These are phyloP conservation scores for Cactoblastis cactorum DNA, from an alignment of 2,888 invertebrate species.

Conservation along the genomic window DNA sequence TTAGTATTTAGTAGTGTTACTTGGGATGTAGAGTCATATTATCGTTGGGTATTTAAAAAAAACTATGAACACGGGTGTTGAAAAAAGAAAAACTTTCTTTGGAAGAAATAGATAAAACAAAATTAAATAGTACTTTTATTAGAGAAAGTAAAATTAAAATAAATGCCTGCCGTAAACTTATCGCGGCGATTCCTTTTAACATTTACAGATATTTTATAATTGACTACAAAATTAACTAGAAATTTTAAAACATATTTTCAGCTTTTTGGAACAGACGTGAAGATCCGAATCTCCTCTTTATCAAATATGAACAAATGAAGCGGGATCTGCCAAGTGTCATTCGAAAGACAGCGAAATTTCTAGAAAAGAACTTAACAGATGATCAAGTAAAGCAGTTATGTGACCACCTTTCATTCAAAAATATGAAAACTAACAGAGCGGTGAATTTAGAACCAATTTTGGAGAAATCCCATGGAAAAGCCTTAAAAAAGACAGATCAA, in stretches of 20 bases:
- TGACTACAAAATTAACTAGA: too few species aligned
- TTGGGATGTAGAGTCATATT: too few species aligned
- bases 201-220: too few species aligned
- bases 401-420: constrained; percentile 87
- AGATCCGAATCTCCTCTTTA: constrained; percentile 85
- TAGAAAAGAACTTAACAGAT: constrained; percentile 82
- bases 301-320: constrained; percentile 92
- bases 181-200: too few species aligned
- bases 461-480: constrained; percentile 70
- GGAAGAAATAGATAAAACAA: too few species aligned
- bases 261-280: constrained; percentile 85
- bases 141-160: too few species aligned
- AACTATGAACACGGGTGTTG: too few species aligned
- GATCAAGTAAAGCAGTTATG: constrained; percentile 83
- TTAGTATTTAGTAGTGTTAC: too few species aligned
- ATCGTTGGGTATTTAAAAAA: too few species aligned
- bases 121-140: too few species aligned
- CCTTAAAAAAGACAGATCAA: constrained; percentile 67
- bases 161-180: too few species aligned
- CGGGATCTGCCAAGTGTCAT: constrained; percentile 84
- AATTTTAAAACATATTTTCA: constrained; percentile 26
- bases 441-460: constrained; percentile 85
- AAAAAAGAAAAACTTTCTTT: too few species aligned
- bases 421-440: constrained; percentile 89
- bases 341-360: constrained; percentile 84